Base-by-base conservation (phyloP, 2,888 invertebrate genomes). In the Drosophila anomalata region DNA sequence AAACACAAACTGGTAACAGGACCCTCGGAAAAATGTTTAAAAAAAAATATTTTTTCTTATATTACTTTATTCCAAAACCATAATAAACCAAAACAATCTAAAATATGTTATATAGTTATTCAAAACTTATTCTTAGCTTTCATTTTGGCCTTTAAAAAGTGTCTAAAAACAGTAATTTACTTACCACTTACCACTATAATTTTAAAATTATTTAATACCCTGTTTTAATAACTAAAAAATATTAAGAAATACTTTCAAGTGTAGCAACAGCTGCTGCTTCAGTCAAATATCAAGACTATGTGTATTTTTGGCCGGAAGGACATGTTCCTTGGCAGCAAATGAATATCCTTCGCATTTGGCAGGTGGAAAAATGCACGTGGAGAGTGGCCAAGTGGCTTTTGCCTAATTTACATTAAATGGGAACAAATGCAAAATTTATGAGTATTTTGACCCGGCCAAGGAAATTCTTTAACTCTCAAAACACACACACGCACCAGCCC, bases 381-480 rank as follows among this genome's bases (percentile, higher is more conserved):
- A 42, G 3, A 3, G 17, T 17, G 17, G 11, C n/a, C 3, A 29
- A 36, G 42, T 33, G 31, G 2, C 9, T 9, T 12, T 66, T 53
- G 46, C 54, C 67, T 65, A 67, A 65, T 65, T 65, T 66, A 47
- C 67, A 65, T 65, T 66, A 65, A 65, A 65, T 65, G 24, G 57
- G 57, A 46, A 46, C 46, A 66, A 63, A 41, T 65, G 67, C 31
- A 53, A 44, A 33, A 65, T 54, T 47, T 54, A 65, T 65, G 67
- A 66, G 65, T 53, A 31, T 46, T 54, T 66, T 65, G 65, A 65
- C 39, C 65, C 24, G 50, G 20, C 33, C 60, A 29, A 39, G n/a
- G 41, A 42, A 36, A 5, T 39, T 17, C 12, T 41, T n/a, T 12
- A 12, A 24, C 12, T 33, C 44, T 44, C 44, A 33, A 7, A 42